Evolutionary conservation across 2,888 invertebrate genomes (phyloP).

Genomic region (Epistrophella euchroma): DNA sequence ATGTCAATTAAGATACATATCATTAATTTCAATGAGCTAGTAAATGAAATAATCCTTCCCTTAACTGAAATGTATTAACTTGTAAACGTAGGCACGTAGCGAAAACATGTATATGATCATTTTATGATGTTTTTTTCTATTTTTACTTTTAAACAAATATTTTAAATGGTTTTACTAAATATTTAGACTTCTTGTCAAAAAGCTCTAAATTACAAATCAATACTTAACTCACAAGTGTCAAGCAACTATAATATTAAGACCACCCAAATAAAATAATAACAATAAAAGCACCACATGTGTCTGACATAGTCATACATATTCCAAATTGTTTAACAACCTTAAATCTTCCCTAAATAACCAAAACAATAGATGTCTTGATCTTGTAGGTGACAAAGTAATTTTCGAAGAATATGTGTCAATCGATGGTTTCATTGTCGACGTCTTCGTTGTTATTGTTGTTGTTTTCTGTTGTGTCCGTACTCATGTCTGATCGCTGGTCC

Average conservation of each 20-base stretch:
- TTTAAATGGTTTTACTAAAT: neutral
- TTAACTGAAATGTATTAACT: too few species aligned
- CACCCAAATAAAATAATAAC: constrained; percentile 73
- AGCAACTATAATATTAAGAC: constrained; percentile 51
- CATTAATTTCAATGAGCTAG: too few species aligned
- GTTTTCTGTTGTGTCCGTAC: constrained; percentile 5
- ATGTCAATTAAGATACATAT: too few species aligned
- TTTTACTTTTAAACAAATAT: too few species aligned
- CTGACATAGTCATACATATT: constrained; percentile 56
- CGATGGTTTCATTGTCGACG: constrained; percentile 38
- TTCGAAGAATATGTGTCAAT: constrained; percentile 70
- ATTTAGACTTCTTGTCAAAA: constrained; percentile 1
- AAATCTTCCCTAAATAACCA: constrained; percentile 55
- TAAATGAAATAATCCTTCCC: too few species aligned
- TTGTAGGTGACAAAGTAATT: constrained; percentile 73
- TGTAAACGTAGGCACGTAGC: too few species aligned
- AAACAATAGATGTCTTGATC: constrained; percentile 64
- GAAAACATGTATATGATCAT: too few species aligned
- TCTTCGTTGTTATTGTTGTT: constrained; percentile 28
- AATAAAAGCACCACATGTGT: constrained; percentile 71
- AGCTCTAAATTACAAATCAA: constrained; percentile 17
- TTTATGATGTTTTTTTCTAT: too few species aligned
- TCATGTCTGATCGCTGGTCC: constrained; percentile 23
- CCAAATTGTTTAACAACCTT: constrained; percentile 61
- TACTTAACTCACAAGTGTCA: constrained; percentile 14